phyloP scores from a whole-genome alignment of 2,113 vertebrate genomes.

The Brevimyrus niger region DNA sequence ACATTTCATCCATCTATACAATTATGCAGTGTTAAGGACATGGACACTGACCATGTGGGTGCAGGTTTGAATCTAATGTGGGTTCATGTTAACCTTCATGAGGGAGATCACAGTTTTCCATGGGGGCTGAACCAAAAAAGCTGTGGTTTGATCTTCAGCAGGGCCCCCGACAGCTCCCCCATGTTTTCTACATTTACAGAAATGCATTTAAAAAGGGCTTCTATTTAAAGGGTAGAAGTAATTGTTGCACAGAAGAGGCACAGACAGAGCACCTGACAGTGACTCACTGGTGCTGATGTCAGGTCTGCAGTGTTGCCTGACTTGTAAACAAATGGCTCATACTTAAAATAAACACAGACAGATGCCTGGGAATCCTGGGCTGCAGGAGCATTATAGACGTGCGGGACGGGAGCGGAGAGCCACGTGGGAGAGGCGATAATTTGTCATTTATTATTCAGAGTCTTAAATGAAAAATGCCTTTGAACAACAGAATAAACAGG shows the following conservation, averaged over 20 bases:
- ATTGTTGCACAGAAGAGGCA: background rate
- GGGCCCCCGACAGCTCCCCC: background rate
- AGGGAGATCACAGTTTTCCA: background rate
- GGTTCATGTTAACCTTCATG: background rate
- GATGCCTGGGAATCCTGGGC: background rate
- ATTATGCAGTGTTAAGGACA: background rate
- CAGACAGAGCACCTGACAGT: background rate
- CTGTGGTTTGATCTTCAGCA: background rate
- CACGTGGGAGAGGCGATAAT: background rate
- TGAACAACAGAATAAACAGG: background rate
- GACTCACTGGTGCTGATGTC: slow-evolving; percentile 4
- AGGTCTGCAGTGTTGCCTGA: background rate
- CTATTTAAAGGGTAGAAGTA: background rate
- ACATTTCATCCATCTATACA: background rate
- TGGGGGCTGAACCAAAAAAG: background rate
- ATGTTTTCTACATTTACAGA: background rate
- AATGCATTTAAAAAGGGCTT: background rate
- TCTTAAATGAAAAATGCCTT: background rate
- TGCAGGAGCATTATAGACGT: background rate
- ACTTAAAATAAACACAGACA: background rate
- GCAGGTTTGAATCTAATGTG: background rate
- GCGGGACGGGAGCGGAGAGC: background rate
- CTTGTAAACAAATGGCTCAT: slow-evolving; percentile 1
- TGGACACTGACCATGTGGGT: background rate
- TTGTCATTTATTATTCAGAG: background rate